Base-by-base conservation (phyloP, 2,797 vertebrate genomes). In the Enteromius viviparus region DNA sequence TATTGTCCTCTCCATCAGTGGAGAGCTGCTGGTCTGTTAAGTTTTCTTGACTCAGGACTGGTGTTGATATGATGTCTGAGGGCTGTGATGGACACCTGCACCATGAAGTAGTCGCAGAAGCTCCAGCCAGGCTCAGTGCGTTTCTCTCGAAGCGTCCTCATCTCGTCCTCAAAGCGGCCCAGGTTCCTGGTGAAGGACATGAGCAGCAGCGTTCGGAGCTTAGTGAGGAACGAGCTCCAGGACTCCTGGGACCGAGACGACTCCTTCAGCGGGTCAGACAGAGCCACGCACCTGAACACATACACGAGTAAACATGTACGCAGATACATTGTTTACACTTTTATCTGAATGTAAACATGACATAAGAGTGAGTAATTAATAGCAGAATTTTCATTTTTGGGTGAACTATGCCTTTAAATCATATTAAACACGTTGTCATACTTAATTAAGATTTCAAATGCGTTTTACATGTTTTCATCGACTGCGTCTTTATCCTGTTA, bases 91-190 rank as follows among this genome's bases (percentile, higher is more conserved):
- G 40, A 42, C 88, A 99, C 98, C 97, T 99, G 98, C 72, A 99
- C 98, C 97, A 99, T 99, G 93, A 99, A 99, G 93, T 99, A 99
- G 86, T 99, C 96, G 68, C 97, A 99, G 93, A 99, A 99, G 93
- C 98, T 99, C 98, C 98, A 99, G 86, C 97, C 97, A 0, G 98
- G 97, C 91, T 99, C 97, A 0, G 98, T 99, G 89, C 98, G 97
- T 89, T 98, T 99, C 94, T 99, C 98, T 72, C 98, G 91, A 89
- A 99, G 93, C 1, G 97, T 98, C 29, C 98, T 94, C 98, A 99
- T 99, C 88, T 99, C 98, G 64, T 99, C 98, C 90, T 99, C 98
- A 65, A 99, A 99, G 87, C 95, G 96, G 76, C 98, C 98, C 72
- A 99, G 93, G 93, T 99, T 99, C 92, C 97, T 98, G 86, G 98